A percentile compares a stretch with the other conserved stretches of the same genome.
Evolutionary conservation across 2,888 invertebrate genomes (phyloP).

Genomic region (Eucriotettix oculatus): DNA sequence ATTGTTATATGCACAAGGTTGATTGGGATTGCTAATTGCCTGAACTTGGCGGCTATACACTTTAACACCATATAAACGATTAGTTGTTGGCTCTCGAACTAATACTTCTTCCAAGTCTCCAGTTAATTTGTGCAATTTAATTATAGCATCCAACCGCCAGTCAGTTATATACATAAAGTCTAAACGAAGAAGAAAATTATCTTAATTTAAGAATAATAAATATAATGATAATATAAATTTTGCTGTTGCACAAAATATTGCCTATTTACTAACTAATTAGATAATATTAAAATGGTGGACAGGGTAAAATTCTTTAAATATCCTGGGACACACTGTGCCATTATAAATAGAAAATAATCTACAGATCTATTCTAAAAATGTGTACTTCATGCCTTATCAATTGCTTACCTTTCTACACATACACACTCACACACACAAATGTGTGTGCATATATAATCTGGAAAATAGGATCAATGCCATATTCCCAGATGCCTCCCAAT

Average conservation of each 20-base stretch:
- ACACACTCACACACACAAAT: too few relatives aligned
- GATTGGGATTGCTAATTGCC: conserved; percentile 39
- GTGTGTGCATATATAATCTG: too few relatives aligned
- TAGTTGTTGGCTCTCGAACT: conserved; percentile 76
- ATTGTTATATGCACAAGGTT: conserved; percentile 71
- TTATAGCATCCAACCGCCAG: conserved; percentile 90
- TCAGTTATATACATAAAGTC: conserved; percentile 95
- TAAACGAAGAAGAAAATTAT: conserved; percentile 14
- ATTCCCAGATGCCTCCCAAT: too few relatives aligned
- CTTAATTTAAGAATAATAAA: background rate
- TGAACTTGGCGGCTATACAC: conserved; percentile 65
- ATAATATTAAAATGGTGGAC: too few relatives aligned
- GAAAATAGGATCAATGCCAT: too few relatives aligned
- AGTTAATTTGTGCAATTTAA: conserved; percentile 72
- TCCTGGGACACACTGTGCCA: too few relatives aligned
- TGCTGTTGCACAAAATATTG: background rate
- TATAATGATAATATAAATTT: background rate
- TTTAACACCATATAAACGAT: conserved; percentile 80
- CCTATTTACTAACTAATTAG: too few relatives aligned
- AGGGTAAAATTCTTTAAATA: too few relatives aligned
- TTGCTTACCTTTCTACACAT: too few relatives aligned
- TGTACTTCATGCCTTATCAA: too few relatives aligned
- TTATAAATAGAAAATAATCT: too few relatives aligned
- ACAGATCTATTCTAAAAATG: too few relatives aligned
- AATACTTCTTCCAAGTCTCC: conserved; percentile 77